Percentiles rank a stretch among this genome's conserved stretches.
Evolutionary conservation across 2,797 vertebrate genomes (phyloP).

Genomic region (Tamandua tetradactyla): DNA sequence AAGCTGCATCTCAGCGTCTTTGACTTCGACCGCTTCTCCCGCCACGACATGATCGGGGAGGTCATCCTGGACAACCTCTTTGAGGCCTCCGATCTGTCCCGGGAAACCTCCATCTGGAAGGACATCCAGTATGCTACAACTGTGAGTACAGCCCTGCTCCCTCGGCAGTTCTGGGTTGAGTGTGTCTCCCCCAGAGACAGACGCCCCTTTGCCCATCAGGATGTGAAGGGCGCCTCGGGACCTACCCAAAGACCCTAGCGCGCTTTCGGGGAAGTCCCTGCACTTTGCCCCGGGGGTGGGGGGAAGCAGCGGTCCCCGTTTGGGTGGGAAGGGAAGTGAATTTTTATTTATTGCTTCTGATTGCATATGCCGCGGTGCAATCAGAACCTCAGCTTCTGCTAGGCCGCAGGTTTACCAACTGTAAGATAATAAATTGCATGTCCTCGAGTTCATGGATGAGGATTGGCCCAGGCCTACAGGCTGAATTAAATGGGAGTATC

Average conservation of each 20-base stretch:
- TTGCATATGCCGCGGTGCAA: not conserved
- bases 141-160: conserved; percentile 87
- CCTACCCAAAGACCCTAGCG: not conserved
- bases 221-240: not conserved
- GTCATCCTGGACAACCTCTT: conserved; percentile 98
- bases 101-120: conserved; percentile 96
- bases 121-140: conserved; percentile 96
- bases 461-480: not conserved
- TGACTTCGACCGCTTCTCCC: conserved; percentile 98
- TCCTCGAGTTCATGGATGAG: not conserved
- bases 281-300: not conserved
- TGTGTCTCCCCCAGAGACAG: not conserved
- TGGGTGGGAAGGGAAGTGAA: not conserved
- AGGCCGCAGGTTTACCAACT: not conserved
- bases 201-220: not conserved
- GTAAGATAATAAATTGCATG: not conserved
- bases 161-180: not conserved
- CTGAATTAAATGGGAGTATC: not conserved
- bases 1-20: conserved; percentile 98
- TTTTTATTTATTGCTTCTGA: not conserved
- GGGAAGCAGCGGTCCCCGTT: too few species aligned
- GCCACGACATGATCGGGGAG: conserved; percentile 98
- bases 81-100: conserved; percentile 95
- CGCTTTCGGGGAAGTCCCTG: not conserved
- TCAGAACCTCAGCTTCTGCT: too few species aligned